Percentiles rank a stretch among this genome's conserved stretches.
These are phyloP conservation scores for Acipenser ruthenus DNA, from an alignment of 2,797 vertebrate genomes.

Conservation along the genomic window DNA sequence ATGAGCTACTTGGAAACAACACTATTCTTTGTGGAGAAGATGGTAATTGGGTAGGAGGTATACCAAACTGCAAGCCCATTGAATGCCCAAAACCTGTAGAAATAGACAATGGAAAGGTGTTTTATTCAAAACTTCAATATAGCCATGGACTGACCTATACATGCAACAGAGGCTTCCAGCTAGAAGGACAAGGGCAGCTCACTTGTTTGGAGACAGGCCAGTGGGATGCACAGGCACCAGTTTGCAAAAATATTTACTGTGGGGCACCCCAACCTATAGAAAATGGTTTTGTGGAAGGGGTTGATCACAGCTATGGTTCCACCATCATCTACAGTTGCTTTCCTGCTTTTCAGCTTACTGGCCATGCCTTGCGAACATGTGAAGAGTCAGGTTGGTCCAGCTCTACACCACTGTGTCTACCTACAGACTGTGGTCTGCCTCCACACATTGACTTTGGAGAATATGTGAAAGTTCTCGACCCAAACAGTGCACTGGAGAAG, in stretches of 20 bases:
- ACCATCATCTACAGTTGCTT: slow-evolving; percentile 96
- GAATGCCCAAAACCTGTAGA: slow-evolving; percentile 74
- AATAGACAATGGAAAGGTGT: slow-evolving; percentile 69
- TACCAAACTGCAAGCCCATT: slow-evolving; percentile 78
- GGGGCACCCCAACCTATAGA: slow-evolving; percentile 77
- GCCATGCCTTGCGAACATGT: slow-evolving; percentile 85
- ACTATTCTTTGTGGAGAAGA: slow-evolving; percentile 86
- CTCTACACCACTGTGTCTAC: slow-evolving; percentile 69
- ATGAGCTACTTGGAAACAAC: slow-evolving; percentile 74
- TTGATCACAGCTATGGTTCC: slow-evolving; percentile 84
- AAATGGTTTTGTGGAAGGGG: slow-evolving; percentile 91
- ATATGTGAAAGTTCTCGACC: slow-evolving; percentile 55
- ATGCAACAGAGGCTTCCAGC: slow-evolving; percentile 78
- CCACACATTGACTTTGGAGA: slow-evolving; percentile 95
- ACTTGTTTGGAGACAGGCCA: slow-evolving; percentile 75
- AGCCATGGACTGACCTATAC: slow-evolving; percentile 73
- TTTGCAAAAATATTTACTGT: slow-evolving; percentile 79
- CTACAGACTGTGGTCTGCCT: slow-evolving; percentile 86
- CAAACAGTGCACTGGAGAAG: slow-evolving; percentile 34
- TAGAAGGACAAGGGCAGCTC: slow-evolving; percentile 70
- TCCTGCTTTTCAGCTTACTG: slow-evolving; percentile 83
- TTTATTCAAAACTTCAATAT: slow-evolving; percentile 73
- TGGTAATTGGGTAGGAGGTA: slow-evolving; percentile 85
- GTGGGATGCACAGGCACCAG: slow-evolving; percentile 71
- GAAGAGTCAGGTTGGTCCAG: slow-evolving; percentile 88